These are phyloP conservation scores for Phyllotreta cruciferae DNA, from an alignment of 2,888 invertebrate species.

Conservation along the genomic window DNA sequence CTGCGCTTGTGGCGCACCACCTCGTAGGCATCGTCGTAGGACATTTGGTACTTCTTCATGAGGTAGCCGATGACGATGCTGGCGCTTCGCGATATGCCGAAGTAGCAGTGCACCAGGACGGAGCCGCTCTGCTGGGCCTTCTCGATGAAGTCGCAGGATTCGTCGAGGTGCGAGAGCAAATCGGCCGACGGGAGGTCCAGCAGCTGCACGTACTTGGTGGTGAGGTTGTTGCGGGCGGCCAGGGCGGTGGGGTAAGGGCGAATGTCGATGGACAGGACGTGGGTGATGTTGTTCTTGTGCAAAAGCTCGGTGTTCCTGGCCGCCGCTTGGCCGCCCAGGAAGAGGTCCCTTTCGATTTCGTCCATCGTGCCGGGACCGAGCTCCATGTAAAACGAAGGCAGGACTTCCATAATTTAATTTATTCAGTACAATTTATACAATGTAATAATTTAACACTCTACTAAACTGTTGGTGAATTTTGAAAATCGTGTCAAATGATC, in stretches of 20 bases:
- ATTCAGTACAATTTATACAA: too few species aligned
- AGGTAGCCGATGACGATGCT: constrained; percentile 84
- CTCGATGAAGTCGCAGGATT: constrained; percentile 77
- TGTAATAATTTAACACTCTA: too few species aligned
- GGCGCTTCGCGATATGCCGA: constrained; percentile 88
- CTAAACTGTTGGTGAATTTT: too few species aligned
- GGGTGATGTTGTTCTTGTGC: constrained; percentile 70
- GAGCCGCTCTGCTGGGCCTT: constrained; percentile 55
- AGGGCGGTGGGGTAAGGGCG: constrained; percentile 80
- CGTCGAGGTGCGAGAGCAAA: constrained; percentile 77
- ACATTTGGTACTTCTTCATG: constrained; percentile 80
- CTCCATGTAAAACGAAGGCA: constrained; percentile 1
- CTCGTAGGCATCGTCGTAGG: constrained; percentile 74
- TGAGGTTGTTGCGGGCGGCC: constrained; percentile 69
- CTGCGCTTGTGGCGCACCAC: constrained; percentile 71
- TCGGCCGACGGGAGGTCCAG: constrained; percentile 86
- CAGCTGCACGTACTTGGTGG: constrained; percentile 77
- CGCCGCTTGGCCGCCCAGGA: constrained; percentile 74
- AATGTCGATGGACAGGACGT: constrained; percentile 82
- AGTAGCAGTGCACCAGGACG: constrained; percentile 90
- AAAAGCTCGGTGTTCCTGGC: constrained; percentile 76
- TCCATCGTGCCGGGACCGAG: constrained; percentile 2
- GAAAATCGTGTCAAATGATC: too few species aligned
- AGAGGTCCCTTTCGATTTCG: constrained; percentile 5
- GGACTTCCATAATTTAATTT: not conserved